Percentiles rank a stretch among this genome's conserved stretches.
phyloP scores from a whole-genome alignment of 2,797 vertebrate genomes.

The Cynodonichthys magdalenae region DNA sequence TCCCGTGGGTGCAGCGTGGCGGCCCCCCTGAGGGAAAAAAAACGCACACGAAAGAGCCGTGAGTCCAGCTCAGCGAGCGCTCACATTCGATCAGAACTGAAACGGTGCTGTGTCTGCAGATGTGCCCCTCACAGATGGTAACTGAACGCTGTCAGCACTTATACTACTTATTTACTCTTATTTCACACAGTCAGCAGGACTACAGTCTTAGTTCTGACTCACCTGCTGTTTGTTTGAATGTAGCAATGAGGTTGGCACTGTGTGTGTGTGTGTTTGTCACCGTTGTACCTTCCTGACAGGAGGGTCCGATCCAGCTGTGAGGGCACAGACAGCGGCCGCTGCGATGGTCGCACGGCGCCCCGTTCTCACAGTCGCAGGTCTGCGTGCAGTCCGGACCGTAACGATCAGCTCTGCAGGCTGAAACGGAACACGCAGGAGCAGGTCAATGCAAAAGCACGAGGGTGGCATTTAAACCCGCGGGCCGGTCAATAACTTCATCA shows the following conservation, averaged over 20 bases:
- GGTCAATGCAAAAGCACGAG: neutral
- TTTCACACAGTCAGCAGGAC: conserved; percentile 55
- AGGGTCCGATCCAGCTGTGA: conserved; percentile 80
- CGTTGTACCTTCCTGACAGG: conserved; percentile 86
- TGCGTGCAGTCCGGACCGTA: conserved; percentile 88
- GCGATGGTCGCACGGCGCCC: conserved; percentile 77
- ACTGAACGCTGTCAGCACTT: conserved; percentile 50
- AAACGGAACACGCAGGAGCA: neutral
- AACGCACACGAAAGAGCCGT: conserved; percentile 22
- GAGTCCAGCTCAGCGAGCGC: conserved; percentile 32
- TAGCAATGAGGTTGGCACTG: neutral
- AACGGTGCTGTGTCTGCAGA: conserved; percentile 42
- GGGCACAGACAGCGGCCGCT: conserved; percentile 88
- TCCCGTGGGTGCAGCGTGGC: conserved; percentile 40
- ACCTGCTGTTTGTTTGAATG: conserved; percentile 19
- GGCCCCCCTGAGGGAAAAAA: conserved; percentile 66
- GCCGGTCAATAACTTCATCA: neutral
- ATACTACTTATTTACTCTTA: conserved; percentile 33
- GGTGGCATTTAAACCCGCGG: neutral
- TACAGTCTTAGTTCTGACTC: conserved; percentile 31
- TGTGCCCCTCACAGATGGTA: conserved; percentile 8
- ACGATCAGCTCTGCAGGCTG: conserved; percentile 83
- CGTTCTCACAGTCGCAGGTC: conserved; percentile 83
- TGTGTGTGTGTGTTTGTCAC: neutral
- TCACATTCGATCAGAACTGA: conserved; percentile 34